These are phyloP conservation scores for Callospermophilus lateralis DNA, from an alignment of 2,113 vertebrate genomes.

Conservation along the genomic window DNA sequence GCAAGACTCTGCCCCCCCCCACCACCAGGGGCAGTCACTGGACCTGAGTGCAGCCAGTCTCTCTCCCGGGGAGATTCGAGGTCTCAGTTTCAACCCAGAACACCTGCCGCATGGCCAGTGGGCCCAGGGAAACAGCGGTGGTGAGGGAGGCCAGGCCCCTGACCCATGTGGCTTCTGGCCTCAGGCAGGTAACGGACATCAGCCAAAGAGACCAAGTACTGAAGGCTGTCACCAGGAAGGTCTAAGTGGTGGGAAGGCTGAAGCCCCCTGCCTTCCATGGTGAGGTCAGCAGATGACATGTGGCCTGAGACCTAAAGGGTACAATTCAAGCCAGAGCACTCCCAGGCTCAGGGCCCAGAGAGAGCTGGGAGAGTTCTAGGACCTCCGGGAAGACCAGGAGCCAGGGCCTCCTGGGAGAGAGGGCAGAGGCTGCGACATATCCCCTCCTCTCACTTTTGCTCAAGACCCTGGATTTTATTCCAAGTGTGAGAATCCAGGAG, in stretches of 20 bases:
- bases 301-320: neutral
- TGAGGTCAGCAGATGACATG: neutral
- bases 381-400: too few relatives aligned
- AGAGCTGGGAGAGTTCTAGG: neutral
- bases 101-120: rapidly evolving
- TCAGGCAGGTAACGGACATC: neutral
- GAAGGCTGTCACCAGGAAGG: too few relatives aligned
- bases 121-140: neutral
- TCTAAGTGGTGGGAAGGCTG: too few relatives aligned
- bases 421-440: neutral
- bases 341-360: too few relatives aligned
- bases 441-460: neutral
- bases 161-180: neutral
- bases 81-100: neutral
- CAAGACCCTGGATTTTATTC: neutral
- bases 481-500: neutral
- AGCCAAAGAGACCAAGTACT: neutral
- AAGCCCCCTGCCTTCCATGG: neutral
- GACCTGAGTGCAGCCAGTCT: neutral
- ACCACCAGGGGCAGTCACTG: too few relatives aligned
- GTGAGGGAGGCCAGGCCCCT: neutral
- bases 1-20: too few relatives aligned
- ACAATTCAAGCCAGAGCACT: too few relatives aligned
- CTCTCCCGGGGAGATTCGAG: neutral
- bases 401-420: neutral